phyloP scores from a whole-genome alignment of 2,888 invertebrate species.

The Onchidella celtica region DNA sequence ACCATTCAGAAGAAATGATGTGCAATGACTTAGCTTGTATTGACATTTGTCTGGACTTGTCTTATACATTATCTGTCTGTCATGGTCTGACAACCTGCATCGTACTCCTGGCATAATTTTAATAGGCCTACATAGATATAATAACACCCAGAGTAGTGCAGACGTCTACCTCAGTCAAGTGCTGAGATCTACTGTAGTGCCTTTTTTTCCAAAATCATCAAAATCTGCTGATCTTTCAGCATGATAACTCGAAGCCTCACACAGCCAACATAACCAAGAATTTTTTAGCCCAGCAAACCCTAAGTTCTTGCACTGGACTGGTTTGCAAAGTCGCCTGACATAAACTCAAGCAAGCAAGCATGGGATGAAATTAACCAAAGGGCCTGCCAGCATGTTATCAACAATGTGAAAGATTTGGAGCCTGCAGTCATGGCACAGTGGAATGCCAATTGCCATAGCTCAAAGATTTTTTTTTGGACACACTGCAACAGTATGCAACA shows the following conservation, averaged over 20 bases:
- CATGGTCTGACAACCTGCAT: no score
- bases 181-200: not conserved
- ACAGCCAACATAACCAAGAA: conserved; percentile 3
- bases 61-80: no score
- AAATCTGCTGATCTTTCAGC: not conserved
- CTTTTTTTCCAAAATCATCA: not conserved
- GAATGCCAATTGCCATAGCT: not conserved
- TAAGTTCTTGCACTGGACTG: not conserved
- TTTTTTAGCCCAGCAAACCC: not conserved
- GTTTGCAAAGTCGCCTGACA: not conserved
- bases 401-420: conserved; percentile 1
- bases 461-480: not conserved
- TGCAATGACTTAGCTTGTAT: no score
- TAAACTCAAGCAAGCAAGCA: not conserved
- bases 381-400: conserved; percentile 7
- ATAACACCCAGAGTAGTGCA: not conserved
- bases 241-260: not conserved
- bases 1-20: no score
- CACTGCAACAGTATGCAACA: not conserved
- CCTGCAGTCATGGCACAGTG: not conserved
- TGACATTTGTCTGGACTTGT: no score
- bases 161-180: not conserved
- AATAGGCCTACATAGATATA: no score
- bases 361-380: not conserved
- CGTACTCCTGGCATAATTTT: no score